Percentiles rank a stretch among this genome's conserved stretches.
Conservation (phyloP, 2,888 invertebrate species). For the Perdita meconis region DNA sequence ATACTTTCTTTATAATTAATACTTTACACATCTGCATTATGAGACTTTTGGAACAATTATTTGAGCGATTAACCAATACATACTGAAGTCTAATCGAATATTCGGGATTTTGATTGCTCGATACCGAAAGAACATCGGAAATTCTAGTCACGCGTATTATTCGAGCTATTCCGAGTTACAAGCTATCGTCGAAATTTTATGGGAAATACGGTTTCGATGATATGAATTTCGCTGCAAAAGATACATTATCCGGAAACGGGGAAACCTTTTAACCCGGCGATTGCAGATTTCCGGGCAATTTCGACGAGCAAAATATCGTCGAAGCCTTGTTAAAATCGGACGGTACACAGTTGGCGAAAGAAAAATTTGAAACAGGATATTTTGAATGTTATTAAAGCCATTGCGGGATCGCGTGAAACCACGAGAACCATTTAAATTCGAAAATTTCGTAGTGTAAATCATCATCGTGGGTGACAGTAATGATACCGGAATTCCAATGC, state of each 20-base stretch:
- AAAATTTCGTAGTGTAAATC: neutral
- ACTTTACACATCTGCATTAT: no score
- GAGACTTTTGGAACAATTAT: no score
- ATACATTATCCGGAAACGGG: neutral
- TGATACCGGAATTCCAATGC: constrained; percentile 4
- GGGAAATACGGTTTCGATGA: neutral
- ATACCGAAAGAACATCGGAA: neutral
- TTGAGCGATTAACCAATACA: no score
- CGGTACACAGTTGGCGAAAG: no score
- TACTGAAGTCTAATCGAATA: no score
- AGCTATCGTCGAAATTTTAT: neutral
- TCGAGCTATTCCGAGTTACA: neutral
- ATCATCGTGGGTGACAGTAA: constrained; percentile 5
- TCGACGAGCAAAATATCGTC: no score
- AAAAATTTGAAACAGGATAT: no score
- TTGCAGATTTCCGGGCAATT: neutral
- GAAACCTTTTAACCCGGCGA: no score
- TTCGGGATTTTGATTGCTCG: constrained; percentile 10
- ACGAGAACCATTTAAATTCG: neutral
- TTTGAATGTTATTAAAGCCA: no score
- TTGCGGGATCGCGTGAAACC: neutral
- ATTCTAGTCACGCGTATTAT: neutral
- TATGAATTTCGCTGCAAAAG: neutral
- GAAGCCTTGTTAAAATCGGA: no score
- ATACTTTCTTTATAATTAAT: no score